These are phyloP conservation scores for Thaleichthys pacificus DNA, from an alignment of 2,797 vertebrate species.

Conservation along the genomic window DNA sequence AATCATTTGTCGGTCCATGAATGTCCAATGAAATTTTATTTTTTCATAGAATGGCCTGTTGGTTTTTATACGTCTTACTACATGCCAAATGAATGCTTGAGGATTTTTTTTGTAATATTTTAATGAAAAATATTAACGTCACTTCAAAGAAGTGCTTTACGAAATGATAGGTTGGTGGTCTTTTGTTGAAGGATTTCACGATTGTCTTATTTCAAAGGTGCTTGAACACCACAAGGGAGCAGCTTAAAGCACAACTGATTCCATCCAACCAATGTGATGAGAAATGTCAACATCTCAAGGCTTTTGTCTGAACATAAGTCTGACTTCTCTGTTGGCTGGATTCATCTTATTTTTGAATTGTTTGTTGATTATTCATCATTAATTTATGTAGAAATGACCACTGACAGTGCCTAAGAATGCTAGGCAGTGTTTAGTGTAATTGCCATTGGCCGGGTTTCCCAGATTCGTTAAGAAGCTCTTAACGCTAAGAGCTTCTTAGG, in stretches of 20 bases:
- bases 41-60: neutral
- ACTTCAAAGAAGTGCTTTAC: conserved; percentile 39
- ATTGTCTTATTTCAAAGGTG: conserved; percentile 21
- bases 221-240: conserved; percentile 24
- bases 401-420: conserved; percentile 15
- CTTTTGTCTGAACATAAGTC: neutral
- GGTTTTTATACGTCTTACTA: neutral
- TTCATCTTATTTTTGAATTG: neutral
- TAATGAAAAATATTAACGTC: conserved; percentile 25
- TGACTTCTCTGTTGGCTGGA: conserved; percentile 1
- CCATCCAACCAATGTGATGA: neutral
- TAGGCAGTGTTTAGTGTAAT: conserved; percentile 19
- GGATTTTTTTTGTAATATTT: conserved; percentile 14
- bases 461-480: no score
- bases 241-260: conserved; percentile 35
- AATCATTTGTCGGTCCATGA: neutral
- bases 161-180: neutral
- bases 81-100: conserved; percentile 21
- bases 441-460: no score
- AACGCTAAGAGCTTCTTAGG: no score
- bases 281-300: conserved; percentile 10
- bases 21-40: neutral
- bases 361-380: conserved; percentile 6
- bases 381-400: neutral
- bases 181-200: conserved; percentile 18